phyloP scores from a whole-genome alignment of 2,888 invertebrate species.

The Tetanocera ferruginea region DNA sequence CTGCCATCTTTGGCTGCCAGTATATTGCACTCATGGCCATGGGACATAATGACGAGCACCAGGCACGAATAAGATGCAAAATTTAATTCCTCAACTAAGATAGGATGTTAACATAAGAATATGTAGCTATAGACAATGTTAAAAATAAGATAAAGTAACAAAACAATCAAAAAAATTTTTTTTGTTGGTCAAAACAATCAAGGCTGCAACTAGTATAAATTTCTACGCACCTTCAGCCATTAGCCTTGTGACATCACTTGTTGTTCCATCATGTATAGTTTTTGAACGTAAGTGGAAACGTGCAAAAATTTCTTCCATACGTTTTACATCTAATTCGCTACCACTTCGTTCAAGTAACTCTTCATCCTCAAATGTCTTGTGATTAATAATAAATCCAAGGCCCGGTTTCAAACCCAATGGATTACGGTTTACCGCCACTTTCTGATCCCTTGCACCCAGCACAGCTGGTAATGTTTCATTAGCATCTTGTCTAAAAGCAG shows the following conservation, averaged over 20 bases:
- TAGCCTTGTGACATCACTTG: not conserved
- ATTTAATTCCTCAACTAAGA: constrained; percentile 26
- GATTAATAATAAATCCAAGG: not conserved
- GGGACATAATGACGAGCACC: constrained; percentile 40
- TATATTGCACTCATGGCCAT: constrained; percentile 33
- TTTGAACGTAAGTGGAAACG: not conserved
- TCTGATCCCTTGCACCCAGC: too few relatives aligned
- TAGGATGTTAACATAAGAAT: not conserved
- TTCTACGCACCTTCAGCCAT: not conserved
- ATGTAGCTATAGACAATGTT: too few relatives aligned
- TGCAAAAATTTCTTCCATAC: not conserved
- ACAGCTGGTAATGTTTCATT: not conserved
- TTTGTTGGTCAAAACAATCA: too few relatives aligned
- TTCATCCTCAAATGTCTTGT: not conserved
- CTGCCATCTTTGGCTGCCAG: constrained; percentile 38
- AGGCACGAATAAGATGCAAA: constrained; percentile 31
- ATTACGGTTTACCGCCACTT: not conserved
- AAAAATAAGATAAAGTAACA: too few relatives aligned
- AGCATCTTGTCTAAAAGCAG: too few relatives aligned
- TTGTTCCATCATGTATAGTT: constrained; percentile 14
- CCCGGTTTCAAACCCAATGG: not conserved
- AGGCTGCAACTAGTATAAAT: not conserved
- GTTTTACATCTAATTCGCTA: not conserved
- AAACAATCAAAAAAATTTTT: too few relatives aligned
- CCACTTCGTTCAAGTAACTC: not conserved